Base-by-base conservation (phyloP, 1,140 invertebrate species). In the Spodoptera frugiperda region DNA sequence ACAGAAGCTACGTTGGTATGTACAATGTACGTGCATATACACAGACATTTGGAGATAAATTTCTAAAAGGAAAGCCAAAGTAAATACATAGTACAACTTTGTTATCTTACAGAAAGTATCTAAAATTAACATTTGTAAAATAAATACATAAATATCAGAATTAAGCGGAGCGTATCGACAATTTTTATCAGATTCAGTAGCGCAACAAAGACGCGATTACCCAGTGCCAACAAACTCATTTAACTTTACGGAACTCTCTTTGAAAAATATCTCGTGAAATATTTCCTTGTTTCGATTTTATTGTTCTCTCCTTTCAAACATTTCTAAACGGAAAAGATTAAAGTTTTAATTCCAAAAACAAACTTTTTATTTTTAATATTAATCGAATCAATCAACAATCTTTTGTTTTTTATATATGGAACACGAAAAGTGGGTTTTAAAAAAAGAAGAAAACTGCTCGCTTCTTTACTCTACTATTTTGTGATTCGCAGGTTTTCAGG, bases 241-340 rank as follows among this genome's bases (percentile, higher is more conserved):
- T 93, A 92, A 92, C 91, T 91, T 92, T 86, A 84, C 84, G 86
- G 87, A 88, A 82, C 81, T 80, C 82, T 79, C 70, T 79, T 82
- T 90, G 84, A 87, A 87, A 91, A 90, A 91, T 90, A 84, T 82
- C 80, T 79, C 83, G 83, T 81, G 82, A 85, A 90, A 90, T 91
- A 90, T 90, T 88, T 84, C 82, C 80, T 84, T 83, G 82, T 78
- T 88, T 91, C 89, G 89, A 92, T 92, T 93, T 90, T 90, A 92
- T 91, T 93, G 88, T 90, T 84, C 84, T 86, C 83, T 86, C 83
- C 87, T 86, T 87, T 85, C 90, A 88, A 90, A 91, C 87, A 87
- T 90, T 89, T 88, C 86, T 89, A 82, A 85, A 87, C 85, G 87
- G 82, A 83, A 78, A 51, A 85, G 84, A 87, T 89, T 89, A 89